Evolutionary conservation across 2,113 vertebrate genomes (phyloP), one percentile per base, ranked within the genome.

Genomic region (Psophia crepitans): DNA sequence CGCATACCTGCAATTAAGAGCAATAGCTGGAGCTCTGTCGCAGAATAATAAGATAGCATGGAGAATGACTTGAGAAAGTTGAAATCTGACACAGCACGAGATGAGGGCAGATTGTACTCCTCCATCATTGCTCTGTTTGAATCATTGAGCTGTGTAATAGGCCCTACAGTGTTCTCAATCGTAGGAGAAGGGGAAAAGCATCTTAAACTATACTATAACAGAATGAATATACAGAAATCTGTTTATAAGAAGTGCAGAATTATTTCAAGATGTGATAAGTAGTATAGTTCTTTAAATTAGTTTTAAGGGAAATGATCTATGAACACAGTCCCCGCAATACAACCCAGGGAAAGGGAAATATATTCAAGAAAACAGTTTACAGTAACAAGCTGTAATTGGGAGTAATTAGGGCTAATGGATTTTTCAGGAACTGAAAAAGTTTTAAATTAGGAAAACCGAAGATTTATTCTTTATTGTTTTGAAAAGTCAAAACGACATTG

Each of bases 141-240:
- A 73, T 87, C 89, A 92, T 2, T 96, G 87, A 84, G 80, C 91
- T 94, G 89, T 94, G 89, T 96, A 93, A 96, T 87, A 68, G 73
- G 69, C 60, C 69, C 54, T 82, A 32, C 13, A 78, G 23, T 71
- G 24, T 64, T 89, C 80, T 87, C 77, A 87, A 4, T 23, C 91
- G 73, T 35, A 57, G 53, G 43, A 75, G 77, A 79, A 77, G 79
- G 35, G 19, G 39, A 89, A 89, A 91, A 87, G 46, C 12, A 33
- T 70, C 56, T 78, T 64, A 81, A 74, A 56, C 28, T 46, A 11
- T 44, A 39, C n/a, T 15, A 35, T 69, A 71, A 87, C 83, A n/a
- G 56, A 87, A 81, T 64, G 43, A 87, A 44, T 32, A n/a, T 12
- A 24, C 19, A 71, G 48, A 69, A 87, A 58, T 89, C 43, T 89